These are phyloP conservation scores for Zosterops pallidus DNA, from an alignment of 2,113 vertebrate species.

Conservation along the genomic window DNA sequence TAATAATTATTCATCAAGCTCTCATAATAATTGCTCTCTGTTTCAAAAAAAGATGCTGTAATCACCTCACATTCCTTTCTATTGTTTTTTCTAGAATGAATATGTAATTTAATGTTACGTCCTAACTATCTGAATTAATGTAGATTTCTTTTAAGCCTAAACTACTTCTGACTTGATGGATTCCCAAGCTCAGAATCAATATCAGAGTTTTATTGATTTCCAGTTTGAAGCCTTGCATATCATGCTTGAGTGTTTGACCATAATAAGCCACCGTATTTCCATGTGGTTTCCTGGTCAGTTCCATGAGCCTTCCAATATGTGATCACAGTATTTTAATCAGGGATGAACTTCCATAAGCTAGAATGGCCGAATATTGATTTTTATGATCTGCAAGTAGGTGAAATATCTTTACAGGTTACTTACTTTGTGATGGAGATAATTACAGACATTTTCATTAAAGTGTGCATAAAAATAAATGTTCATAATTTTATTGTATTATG, in stretches of 20 bases:
- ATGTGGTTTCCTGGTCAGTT: neutral
- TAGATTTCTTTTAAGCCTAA: neutral
- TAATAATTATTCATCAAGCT: neutral
- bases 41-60: neutral
- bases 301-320: neutral
- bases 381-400: neutral
- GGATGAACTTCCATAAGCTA: neutral
- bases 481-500: neutral
- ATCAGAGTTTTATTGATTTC: neutral
- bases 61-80: neutral
- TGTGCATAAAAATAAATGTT: neutral
- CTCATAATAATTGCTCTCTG: neutral
- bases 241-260: neutral
- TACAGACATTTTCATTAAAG: neutral
- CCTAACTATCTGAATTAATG: neutral
- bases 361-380: neutral
- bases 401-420: neutral
- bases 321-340: neutral
- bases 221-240: neutral
- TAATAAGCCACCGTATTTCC: neutral
- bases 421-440: neutral
- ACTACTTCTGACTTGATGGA: neutral
- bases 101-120: neutral
- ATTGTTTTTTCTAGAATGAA: neutral
- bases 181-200: neutral